A percentile compares a stretch with the other conserved stretches of the same genome.
These are phyloP conservation scores for Drosophila kurseongensis DNA, from an alignment of 1,140 invertebrate species.

Conservation along the genomic window DNA sequence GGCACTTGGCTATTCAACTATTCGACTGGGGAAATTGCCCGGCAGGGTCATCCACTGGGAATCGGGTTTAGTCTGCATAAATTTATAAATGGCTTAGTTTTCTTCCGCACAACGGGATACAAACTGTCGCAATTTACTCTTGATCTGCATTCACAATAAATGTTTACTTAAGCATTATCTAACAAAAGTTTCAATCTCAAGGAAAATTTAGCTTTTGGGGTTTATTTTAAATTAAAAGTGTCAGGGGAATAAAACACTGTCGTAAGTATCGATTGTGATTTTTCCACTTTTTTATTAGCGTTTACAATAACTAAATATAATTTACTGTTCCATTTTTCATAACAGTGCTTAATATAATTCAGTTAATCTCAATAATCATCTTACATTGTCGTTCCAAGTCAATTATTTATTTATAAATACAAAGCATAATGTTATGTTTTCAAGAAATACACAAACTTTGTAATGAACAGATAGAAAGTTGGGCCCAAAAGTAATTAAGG, in stretches of 20 bases:
- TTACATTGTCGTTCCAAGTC: too few relatives aligned
- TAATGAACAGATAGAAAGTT: neutral
- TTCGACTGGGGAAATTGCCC: slow-evolving; percentile 14
- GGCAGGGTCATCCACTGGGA: slow-evolving; percentile 20
- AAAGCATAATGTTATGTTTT: too few relatives aligned
- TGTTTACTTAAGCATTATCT: slow-evolving; percentile 26
- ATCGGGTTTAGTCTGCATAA: slow-evolving; percentile 44
- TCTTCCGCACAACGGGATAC: slow-evolving; percentile 32
- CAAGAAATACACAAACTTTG: too few relatives aligned
- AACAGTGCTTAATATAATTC: too few relatives aligned
- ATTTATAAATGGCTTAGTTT: slow-evolving; percentile 43
- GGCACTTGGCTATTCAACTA: neutral
- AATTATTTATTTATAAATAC: too few relatives aligned
- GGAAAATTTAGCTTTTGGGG: neutral
- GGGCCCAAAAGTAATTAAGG: neutral
- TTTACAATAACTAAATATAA: too few relatives aligned
- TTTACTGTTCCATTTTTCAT: too few relatives aligned
- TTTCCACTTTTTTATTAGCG: too few relatives aligned
- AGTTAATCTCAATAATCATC: too few relatives aligned
- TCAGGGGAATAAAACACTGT: too few relatives aligned
- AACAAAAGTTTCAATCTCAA: slow-evolving; percentile 18
- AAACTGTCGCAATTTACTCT: slow-evolving; percentile 26
- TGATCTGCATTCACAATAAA: slow-evolving; percentile 29
- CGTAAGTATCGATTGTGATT: too few relatives aligned
- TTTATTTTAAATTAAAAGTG: neutral